Conservation (phyloP, 2,888 invertebrate genomes). For the Euzophera pinguis region DNA sequence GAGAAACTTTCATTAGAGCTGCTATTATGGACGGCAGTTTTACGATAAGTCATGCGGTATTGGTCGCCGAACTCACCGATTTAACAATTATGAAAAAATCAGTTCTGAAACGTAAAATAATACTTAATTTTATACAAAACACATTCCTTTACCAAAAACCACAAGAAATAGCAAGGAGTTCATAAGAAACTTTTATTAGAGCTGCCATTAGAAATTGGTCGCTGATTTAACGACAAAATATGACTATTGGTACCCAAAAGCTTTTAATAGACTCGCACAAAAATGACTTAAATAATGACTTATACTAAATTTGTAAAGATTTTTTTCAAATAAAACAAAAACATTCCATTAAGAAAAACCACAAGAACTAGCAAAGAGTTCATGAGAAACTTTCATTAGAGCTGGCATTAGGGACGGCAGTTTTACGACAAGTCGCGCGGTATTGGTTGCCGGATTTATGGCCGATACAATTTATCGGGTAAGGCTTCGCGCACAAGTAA, state of each 20-base stretch:
- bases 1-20: conserved; percentile 13
- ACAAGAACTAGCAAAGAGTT: background rate
- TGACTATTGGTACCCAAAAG: too few relatives aligned
- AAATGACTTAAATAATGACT: too few relatives aligned
- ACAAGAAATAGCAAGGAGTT: background rate
- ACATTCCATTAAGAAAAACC: background rate
- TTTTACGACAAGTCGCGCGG: conserved; percentile 20
- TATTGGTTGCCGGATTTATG: conserved; percentile 53
- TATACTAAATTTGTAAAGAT: too few relatives aligned
- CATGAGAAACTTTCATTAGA: conserved; percentile 14
- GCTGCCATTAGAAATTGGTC: conserved; percentile 5
- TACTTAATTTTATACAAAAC: background rate
- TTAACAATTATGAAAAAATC: too few relatives aligned
- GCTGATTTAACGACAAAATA: conserved; percentile 7
- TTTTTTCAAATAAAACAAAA: too few relatives aligned
- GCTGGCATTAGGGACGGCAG: conserved; percentile 6
- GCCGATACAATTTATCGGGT: conserved; percentile 44
- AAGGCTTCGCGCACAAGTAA: background rate
- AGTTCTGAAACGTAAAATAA: too few relatives aligned
- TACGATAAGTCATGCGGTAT: conserved; percentile 25
- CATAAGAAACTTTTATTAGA: conserved; percentile 13
- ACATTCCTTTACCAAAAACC: background rate
- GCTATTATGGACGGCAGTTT: conserved; percentile 11
- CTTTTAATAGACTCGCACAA: too few relatives aligned
- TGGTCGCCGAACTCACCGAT: too few relatives aligned